phyloP scores from a whole-genome alignment of 2,888 invertebrate species.

The Stenodema calcarata region DNA sequence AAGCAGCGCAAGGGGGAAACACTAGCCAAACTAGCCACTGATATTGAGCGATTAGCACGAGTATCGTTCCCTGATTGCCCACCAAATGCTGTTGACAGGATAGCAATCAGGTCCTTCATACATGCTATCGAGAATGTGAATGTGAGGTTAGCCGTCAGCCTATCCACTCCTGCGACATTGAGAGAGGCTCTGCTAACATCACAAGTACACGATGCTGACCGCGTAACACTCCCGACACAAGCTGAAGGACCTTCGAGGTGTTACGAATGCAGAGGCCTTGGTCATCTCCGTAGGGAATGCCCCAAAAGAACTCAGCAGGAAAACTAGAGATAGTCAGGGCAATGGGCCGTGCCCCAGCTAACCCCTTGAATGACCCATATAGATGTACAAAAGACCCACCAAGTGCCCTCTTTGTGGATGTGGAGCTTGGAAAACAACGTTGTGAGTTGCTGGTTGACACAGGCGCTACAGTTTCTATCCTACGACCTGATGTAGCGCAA shows the following conservation, averaged over 20 bases:
- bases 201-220: too few relatives aligned
- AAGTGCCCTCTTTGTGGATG: neutral
- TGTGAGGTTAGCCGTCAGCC: neutral
- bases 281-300: neutral
- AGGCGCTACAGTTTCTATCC: constrained; percentile 6
- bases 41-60: neutral
- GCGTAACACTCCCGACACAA: too few relatives aligned
- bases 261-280: neutral
- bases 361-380: neutral
- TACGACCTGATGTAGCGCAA: neutral
- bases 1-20: neutral
- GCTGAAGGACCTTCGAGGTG: neutral
- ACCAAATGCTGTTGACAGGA: neutral
- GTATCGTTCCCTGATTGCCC: neutral
- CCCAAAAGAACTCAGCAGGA: neutral
- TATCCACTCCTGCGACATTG: neutral
- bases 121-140: neutral
- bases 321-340: neutral
- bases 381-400: neutral
- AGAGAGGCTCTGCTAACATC: neutral
- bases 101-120: neutral
- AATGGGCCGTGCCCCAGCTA: neutral
- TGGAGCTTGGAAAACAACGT: neutral
- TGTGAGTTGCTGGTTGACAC: neutral
- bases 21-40: neutral